Percentiles rank a stretch among this genome's conserved stretches.
These are phyloP conservation scores for Condylura cristata DNA, from an alignment of 2,113 vertebrate genomes.

Conservation along the genomic window DNA sequence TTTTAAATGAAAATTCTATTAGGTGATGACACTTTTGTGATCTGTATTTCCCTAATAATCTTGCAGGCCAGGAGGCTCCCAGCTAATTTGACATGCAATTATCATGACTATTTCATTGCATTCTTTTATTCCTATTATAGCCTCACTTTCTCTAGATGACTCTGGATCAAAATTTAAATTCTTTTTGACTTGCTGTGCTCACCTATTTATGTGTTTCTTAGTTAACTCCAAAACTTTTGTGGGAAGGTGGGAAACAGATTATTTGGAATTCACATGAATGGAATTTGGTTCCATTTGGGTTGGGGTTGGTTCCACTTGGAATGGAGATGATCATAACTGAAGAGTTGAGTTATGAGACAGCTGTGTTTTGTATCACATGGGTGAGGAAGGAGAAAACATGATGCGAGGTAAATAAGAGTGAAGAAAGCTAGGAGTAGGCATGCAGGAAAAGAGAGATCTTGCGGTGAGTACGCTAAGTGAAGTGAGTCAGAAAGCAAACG, in stretches of 20 bases:
- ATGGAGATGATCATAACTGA: neutral
- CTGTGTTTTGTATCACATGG: neutral
- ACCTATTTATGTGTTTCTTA: neutral
- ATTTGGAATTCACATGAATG: slow-evolving; percentile 17
- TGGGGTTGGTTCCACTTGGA: neutral
- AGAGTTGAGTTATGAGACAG: neutral
- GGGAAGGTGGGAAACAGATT: neutral
- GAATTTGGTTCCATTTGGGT: slow-evolving; percentile 15
- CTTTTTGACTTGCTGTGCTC: neutral
- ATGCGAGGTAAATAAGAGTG: neutral
- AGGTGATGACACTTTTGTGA: slow-evolving; percentile 19
- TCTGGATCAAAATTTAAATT: slow-evolving; percentile 21
- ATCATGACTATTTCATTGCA: neutral
- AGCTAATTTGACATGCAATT: neutral
- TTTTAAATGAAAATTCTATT: neutral
- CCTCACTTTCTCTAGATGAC: neutral
- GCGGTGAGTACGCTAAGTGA: too few relatives aligned
- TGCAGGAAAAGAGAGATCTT: neutral
- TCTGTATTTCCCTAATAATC: slow-evolving; percentile 14
- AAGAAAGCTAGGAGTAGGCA: neutral
- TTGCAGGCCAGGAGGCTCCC: neutral
- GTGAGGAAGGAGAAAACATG: neutral
- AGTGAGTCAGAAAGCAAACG: too few relatives aligned
- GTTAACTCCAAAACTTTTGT: neutral
- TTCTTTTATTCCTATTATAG: slow-evolving; percentile 15